Evolutionary conservation across 2,113 vertebrate species (phyloP).

Genomic region (Forbesichthys agassizii): DNA sequence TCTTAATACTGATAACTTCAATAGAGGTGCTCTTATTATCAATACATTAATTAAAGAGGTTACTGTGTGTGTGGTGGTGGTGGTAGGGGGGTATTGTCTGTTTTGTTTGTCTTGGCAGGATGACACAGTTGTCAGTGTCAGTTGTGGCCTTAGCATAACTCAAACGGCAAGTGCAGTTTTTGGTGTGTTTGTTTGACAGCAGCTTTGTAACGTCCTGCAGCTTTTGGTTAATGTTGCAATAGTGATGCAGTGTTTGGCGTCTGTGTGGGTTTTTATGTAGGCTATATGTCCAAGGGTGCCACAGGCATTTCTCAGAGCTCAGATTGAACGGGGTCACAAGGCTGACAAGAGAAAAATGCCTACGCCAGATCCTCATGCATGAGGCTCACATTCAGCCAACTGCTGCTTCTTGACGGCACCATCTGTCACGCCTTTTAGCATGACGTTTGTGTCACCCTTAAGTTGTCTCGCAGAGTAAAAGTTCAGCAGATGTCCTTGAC

Average conservation of each 20-base stretch:
- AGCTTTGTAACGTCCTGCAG: background rate
- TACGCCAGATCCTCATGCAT: background rate
- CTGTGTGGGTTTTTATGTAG: background rate
- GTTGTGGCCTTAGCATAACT: no score
- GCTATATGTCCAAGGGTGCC: background rate
- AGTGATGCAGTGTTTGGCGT: background rate
- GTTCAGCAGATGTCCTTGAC: background rate
- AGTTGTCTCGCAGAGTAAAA: background rate
- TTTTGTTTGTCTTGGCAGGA: no score
- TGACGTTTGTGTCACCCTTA: background rate
- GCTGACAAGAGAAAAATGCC: background rate
- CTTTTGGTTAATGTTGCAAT: background rate
- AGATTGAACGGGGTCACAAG: background rate
- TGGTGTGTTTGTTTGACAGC: no score
- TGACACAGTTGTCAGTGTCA: no score
- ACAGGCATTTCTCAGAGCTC: background rate
- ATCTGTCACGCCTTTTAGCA: constrained; percentile 18
- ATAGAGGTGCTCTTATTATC: no score
- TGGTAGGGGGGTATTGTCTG: no score
- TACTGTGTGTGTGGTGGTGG: no score
- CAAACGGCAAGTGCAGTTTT: no score
- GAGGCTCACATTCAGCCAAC: background rate
- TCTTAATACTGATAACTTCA: no score
- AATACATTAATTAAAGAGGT: no score
- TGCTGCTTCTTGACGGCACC: background rate